Evolutionary conservation across 2,113 vertebrate species (phyloP), one percentile per base, ranked within the genome.

Genomic region (Heliornis fulica): DNA sequence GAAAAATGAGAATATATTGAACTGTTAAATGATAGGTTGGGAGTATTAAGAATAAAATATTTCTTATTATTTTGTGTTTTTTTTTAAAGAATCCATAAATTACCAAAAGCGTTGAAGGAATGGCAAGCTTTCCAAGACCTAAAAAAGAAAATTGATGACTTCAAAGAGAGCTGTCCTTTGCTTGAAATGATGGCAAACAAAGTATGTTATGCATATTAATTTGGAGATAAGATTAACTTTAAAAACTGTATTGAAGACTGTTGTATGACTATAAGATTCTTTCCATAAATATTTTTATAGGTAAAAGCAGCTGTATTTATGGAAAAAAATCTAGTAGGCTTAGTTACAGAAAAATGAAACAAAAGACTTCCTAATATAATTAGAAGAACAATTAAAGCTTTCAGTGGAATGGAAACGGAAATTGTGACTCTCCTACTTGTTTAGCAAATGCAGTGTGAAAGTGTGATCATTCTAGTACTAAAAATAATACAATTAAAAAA

Each of bases 181-280:
- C 98, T 99, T 93, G 96, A 97, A 97, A 98, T 99, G 98, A 98
- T 99, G 98, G 96, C 98, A 91, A 98, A 98, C 97, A 98, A 99
- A 97, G 98, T 98, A 84, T 46, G 94, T 93, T 92, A 38, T 22
- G 18, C 46, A 32, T 83, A 65, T 64, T 65, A 76, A 84, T 94
- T 78, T 89, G 40, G 41, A 92, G 32, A 96, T 81, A 72, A 92
- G 43, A 74, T 51, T 83, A 22, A 65, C 14, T 80, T 90, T 38
- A 87, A 84, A 89, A 87, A 59, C 10, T 70, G 22, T 59, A 0
- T 68, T 71, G 22, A 91, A 79, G 50, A 41, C 28, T 41, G 3
- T 51, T 87, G 45, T 83, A 25, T 65, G 64, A 64, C 28, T 68
- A 6, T 43, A 77, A 83, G 59, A 74, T 74, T 18, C 21, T 90